Conservation (phyloP, 2,113 vertebrate genomes). For the Dryoscopus gambensis region DNA sequence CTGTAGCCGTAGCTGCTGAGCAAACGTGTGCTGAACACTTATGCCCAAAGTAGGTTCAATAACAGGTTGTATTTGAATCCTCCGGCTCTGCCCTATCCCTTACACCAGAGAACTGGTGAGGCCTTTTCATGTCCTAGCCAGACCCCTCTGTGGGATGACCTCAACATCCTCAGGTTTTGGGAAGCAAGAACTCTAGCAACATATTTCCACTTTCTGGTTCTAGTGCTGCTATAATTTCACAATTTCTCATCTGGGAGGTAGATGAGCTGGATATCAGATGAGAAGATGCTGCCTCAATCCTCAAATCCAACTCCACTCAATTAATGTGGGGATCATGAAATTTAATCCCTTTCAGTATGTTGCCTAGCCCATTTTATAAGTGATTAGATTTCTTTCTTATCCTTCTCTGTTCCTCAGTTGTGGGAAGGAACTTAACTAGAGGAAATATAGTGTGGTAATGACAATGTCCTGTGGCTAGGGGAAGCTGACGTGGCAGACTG, state of each 20-base stretch:
- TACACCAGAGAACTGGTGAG: background rate
- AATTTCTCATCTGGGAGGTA: background rate
- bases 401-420: background rate
- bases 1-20: background rate
- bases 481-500: background rate
- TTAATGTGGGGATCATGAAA: background rate
- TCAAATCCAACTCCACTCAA: background rate
- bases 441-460: background rate
- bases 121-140: background rate
- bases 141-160: too few relatives aligned
- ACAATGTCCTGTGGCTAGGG: background rate
- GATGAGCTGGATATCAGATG: background rate
- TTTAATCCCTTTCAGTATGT: background rate
- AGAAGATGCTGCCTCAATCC: background rate
- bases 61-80: background rate
- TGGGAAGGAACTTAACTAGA: background rate
- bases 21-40: background rate
- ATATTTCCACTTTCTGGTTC: background rate
- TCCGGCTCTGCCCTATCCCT: background rate
- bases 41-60: background rate
- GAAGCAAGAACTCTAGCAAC: background rate
- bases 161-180: background rate
- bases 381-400: background rate
- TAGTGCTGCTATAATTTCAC: background rate
- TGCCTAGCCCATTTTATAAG: background rate